phyloP scores from a whole-genome alignment of 2,113 vertebrate species.

The Bujurquina vittata region DNA sequence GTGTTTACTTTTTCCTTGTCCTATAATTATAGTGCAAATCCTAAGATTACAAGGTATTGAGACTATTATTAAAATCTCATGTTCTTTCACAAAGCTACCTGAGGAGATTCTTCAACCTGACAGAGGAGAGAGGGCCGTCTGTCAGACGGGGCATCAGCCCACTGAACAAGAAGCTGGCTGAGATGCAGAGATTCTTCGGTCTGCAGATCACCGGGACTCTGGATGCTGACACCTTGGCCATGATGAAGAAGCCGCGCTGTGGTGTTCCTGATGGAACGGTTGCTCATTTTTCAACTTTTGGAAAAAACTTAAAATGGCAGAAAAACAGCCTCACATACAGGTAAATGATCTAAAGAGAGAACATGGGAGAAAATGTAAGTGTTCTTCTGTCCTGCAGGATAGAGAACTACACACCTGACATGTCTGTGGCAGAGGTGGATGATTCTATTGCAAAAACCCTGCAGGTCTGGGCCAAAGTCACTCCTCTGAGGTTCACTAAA shows the following conservation, averaged over 20 bases:
- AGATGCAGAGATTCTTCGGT: conserved; percentile 87
- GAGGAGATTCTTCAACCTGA: conserved; percentile 75
- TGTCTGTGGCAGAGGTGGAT: conserved; percentile 80
- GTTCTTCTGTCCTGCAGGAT: conserved; percentile 79
- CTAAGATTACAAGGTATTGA: neutral
- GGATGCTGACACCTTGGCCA: conserved; percentile 75
- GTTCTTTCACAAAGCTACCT: conserved; percentile 69
- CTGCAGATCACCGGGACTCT: conserved; percentile 80
- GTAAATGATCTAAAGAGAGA: conserved; percentile 62
- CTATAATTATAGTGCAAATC: neutral
- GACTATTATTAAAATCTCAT: neutral
- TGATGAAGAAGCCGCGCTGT: conserved; percentile 85
- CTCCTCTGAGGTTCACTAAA: conserved; percentile 84
- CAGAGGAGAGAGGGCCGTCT: conserved; percentile 27
- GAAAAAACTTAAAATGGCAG: conserved; percentile 78
- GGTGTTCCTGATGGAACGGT: conserved; percentile 82
- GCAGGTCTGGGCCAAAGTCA: conserved; percentile 84
- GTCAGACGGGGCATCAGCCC: conserved; percentile 23
- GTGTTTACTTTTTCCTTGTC: neutral
- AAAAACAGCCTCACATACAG: conserved; percentile 86
- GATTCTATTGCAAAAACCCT: conserved; percentile 81
- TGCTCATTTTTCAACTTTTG: conserved; percentile 71
- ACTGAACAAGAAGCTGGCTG: conserved; percentile 71
- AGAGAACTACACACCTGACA: conserved; percentile 83
- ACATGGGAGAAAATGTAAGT: rapidly evolving